Base-by-base conservation (phyloP, 2,113 vertebrate species). In the Platichthys stellatus region DNA sequence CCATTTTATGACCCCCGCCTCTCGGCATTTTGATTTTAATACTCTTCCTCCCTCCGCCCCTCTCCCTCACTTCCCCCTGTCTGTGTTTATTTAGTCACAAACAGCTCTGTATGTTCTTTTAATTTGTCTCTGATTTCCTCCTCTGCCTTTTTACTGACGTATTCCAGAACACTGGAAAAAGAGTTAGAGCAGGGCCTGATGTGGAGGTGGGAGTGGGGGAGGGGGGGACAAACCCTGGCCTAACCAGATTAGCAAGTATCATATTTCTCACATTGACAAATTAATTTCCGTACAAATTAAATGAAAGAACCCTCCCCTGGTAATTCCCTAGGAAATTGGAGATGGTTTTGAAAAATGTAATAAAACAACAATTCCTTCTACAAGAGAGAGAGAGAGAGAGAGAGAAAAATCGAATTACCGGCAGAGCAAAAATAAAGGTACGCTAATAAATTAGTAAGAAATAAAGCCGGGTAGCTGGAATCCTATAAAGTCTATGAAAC, bases 251-350 rank as follows among this genome's bases (percentile, higher is more conserved):
- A 90, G 62, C 56, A 60, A 78, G 81, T 85, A 87, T 91, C 83
- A 72, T 68, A 82, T 90, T 91, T 78, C 86, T 88, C 89, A 88
- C 72, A 74, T 18, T 88, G 89, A 90, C 90, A 90, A 92, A 92
- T 92, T 90, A 80, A 90, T 90, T 93, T 90, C 85, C 61, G 61
- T 69, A 75, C 72, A 89, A 89, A 89, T 89, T 81, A 90, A 90
- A 90, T 83, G 78, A 86, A 85, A 58, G 69, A 78, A 57, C 63
- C 56, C 45, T 84, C 84, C 79, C 79, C 56, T 84, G 82, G 83
- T 88, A 82, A 88, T 82, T 89, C 84, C 53, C 54, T 15, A 60
- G 85, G 86, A 88, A 89, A 86, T 88, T 76, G 75, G 74, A 86
- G 69, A 91, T 74, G 70, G 69, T 88, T 82, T 74, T 69, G 54